phyloP scores from a whole-genome alignment of 2,888 invertebrate species.

The Pediacus dermestoides region DNA sequence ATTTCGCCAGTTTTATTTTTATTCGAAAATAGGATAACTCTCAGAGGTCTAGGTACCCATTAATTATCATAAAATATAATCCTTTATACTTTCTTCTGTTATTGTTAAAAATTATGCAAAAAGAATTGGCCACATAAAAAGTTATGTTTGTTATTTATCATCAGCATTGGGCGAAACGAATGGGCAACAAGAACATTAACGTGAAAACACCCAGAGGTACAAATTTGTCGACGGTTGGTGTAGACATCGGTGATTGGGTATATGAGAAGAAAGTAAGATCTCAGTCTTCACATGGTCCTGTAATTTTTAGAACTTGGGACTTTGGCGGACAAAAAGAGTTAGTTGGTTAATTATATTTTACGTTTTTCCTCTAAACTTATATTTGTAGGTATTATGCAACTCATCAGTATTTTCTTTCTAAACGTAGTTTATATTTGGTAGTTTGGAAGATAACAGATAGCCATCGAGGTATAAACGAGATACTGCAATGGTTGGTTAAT shows the following conservation, averaged over 20 bases:
- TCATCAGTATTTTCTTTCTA: conserved; percentile 96
- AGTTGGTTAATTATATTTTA: conserved; percentile 32
- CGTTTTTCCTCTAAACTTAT: conserved; percentile 8
- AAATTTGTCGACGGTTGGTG: conserved; percentile 93
- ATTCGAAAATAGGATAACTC: conserved; percentile 66
- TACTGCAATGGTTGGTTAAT: conserved; percentile 94
- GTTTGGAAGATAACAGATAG: conserved; percentile 95
- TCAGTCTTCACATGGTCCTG: conserved; percentile 71
- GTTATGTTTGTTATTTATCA: no score
- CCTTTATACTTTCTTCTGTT: conserved; percentile 1
- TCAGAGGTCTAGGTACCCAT: conserved; percentile 52
- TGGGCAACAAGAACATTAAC: conserved; percentile 84
- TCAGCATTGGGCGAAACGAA: conserved; percentile 94
- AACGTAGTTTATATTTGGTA: conserved; percentile 90
- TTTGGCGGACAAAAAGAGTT: conserved; percentile 96
- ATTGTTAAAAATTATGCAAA: conserved; percentile 5
- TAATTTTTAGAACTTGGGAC: conserved; percentile 96
- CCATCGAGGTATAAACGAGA: conserved; percentile 81
- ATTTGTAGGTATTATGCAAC: conserved; percentile 83
- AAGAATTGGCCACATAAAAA: no score
- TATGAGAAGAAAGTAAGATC: conserved; percentile 82
- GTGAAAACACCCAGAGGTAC: conserved; percentile 72
- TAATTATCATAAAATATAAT: conserved; percentile 1
- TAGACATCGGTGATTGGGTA: conserved; percentile 94
- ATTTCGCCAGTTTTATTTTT: no score